phyloP scores from a whole-genome alignment of 2,113 vertebrate species.

The Oceanites oceanicus region DNA sequence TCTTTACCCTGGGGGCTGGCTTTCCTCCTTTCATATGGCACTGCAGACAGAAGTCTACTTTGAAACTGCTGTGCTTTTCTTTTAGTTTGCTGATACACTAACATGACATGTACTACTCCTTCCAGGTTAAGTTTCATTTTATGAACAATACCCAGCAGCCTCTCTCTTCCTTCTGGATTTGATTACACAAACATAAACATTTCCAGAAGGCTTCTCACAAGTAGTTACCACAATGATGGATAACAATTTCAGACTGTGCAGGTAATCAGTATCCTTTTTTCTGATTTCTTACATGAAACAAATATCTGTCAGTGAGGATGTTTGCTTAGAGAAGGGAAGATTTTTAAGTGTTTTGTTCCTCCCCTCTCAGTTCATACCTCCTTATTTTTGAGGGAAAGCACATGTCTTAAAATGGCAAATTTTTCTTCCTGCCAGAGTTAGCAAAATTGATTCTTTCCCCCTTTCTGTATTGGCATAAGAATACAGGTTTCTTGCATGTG shows the following conservation, averaged over 20 bases:
- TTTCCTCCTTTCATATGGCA: neutral
- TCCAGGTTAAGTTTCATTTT: neutral
- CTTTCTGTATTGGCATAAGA: neutral
- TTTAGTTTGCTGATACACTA: neutral
- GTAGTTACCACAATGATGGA: neutral
- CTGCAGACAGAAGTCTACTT: neutral
- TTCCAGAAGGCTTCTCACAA: neutral
- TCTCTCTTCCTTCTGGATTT: neutral
- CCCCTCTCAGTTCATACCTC: neutral
- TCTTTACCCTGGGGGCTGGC: neutral
- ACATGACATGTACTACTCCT: neutral
- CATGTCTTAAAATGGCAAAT: neutral
- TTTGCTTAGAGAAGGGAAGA: neutral
- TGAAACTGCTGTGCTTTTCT: neutral
- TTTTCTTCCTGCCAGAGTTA: neutral
- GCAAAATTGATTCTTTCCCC: neutral
- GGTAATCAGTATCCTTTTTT: neutral
- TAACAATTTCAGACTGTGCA: neutral
- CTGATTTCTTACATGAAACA: neutral
- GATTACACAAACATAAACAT: neutral
- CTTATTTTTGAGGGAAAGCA: neutral
- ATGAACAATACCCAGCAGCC: neutral
- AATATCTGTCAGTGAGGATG: neutral
- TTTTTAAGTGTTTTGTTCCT: neutral
- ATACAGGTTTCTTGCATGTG: neutral